A percentile compares a stretch with the other conserved stretches of the same genome.
phyloP scores from a whole-genome alignment of 2,888 invertebrate genomes.

The Ennomos fuscantarius region DNA sequence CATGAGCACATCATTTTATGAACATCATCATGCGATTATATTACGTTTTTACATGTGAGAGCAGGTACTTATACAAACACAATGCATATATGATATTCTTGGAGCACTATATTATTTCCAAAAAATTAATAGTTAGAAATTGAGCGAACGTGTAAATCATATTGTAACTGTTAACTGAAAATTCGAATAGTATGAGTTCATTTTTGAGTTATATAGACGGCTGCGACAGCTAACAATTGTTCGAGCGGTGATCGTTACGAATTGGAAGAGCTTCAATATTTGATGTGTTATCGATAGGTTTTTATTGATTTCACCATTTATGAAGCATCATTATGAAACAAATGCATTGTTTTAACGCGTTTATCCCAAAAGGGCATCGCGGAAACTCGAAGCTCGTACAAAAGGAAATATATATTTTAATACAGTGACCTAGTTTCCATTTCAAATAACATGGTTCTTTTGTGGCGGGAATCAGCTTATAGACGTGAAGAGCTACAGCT shows the following conservation, averaged over 20 bases:
- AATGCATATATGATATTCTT: background rate
- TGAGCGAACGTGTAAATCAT: background rate
- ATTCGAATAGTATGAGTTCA: background rate
- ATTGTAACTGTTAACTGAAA: background rate
- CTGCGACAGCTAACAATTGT: slow-evolving; percentile 33
- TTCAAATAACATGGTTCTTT: slow-evolving; percentile 26
- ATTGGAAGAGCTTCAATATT: slow-evolving; percentile 50
- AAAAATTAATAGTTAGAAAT: background rate
- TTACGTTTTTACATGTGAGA: slow-evolving; percentile 2
- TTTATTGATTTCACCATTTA: slow-evolving; percentile 65
- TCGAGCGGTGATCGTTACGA: slow-evolving; percentile 35
- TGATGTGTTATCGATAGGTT: slow-evolving; percentile 51
- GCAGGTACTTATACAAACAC: slow-evolving; percentile 3
- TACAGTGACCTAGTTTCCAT: slow-evolving; percentile 29
- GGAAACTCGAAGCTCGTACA: slow-evolving; percentile 16
- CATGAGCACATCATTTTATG: slow-evolving; percentile 2
- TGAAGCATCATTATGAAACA: slow-evolving; percentile 36
- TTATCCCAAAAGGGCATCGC: slow-evolving; percentile 21
- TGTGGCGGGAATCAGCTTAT: slow-evolving; percentile 20
- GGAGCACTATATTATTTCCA: background rate
- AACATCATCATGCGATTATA: slow-evolving; percentile 5
- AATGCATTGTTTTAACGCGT: slow-evolving; percentile 42
- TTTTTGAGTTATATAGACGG: slow-evolving; percentile 20
- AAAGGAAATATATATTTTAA: slow-evolving; percentile 25
- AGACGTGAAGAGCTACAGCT: slow-evolving; percentile 6